Base-by-base conservation (phyloP, 2,888 invertebrate species). In the Sarcophaga carnaria region DNA sequence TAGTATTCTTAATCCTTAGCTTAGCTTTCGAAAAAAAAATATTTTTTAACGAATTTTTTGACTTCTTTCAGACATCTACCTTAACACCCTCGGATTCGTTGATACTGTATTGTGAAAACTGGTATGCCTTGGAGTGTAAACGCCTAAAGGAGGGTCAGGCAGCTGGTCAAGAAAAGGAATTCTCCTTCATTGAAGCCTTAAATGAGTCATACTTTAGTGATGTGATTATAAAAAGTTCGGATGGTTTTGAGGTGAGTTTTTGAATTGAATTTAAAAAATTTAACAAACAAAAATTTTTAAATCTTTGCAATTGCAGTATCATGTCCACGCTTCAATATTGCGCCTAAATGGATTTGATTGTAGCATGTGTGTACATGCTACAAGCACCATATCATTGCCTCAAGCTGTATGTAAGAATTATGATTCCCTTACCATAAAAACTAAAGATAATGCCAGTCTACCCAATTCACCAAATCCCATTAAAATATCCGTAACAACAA, bases 131-230 rank as follows among this genome's bases (percentile, higher is more conserved):
- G 80, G 94, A 95, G 89, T 96, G 96, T 91, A 95, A 95, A 90
- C 94, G 95, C 90, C 93, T 95, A 66, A 92, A 92, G 85, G 94
- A 94, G 64, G 93, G 94, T 67, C 93, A 94, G 78, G 92, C 93
- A 2, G 94, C 93, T 63, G 93, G 94, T 2, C 92, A 94, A 84
- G 95, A 95, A 89, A 93, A 94, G 63, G 95, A 95, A 11, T 96
- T 95, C 91, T 95, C 95, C n/a, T 94, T 96, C 85, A 92, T 95
- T n/a, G 94, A 95, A 79, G 96, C 96, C 59, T 93, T 96, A 75
- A 95, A 95, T 88, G 95, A 96, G 89, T 95, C 95, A 1, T 96
- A 95, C 91, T 96, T 96, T 90, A 95, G 95, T 84, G 96, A 96
- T 93, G 92, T 93, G 64, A 82, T 91, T 63, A 91, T 93, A 2